A percentile compares a stretch with the other conserved stretches of the same genome.
Conservation (phyloP, 2,888 invertebrate genomes). For the Buathra laborator region DNA sequence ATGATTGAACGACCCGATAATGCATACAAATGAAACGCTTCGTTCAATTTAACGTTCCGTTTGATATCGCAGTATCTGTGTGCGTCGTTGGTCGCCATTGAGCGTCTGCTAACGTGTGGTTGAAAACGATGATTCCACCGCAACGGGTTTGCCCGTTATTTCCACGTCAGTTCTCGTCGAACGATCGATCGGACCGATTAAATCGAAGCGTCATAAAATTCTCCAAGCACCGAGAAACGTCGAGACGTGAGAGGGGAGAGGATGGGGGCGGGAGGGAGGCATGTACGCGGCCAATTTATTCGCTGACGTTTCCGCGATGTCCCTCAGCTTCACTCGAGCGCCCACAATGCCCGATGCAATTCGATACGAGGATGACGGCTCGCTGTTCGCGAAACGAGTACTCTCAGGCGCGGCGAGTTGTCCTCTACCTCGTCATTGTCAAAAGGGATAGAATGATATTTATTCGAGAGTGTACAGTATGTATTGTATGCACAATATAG, state of each 20-base stretch:
- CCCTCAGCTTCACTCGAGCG: constrained; percentile 19
- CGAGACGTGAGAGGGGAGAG: background rate
- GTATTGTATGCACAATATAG: background rate
- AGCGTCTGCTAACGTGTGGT: background rate
- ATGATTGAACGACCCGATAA: background rate
- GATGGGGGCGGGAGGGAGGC: background rate
- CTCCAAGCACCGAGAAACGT: background rate
- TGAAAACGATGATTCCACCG: constrained; percentile 11
- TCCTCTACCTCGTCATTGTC: constrained; percentile 61
- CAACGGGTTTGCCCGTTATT: constrained; percentile 20
- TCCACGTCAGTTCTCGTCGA: constrained; percentile 24
- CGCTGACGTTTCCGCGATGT: constrained; percentile 67
- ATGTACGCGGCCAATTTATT: constrained; percentile 71
- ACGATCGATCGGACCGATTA: constrained; percentile 33
- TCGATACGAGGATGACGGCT: constrained; percentile 36
- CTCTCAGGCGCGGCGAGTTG: background rate
- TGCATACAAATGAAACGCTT: background rate
- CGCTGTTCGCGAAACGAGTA: constrained; percentile 23
- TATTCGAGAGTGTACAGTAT: constrained; percentile 49
- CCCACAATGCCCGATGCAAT: constrained; percentile 70
- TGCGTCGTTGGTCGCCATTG: constrained; percentile 27
- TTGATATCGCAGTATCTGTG: background rate
- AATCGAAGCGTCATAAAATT: constrained; percentile 46
- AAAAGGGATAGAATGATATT: constrained; percentile 70
- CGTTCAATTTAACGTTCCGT: constrained; percentile 5